phyloP scores from a whole-genome alignment of 2,113 vertebrate species.

The Silurus meridionalis region DNA sequence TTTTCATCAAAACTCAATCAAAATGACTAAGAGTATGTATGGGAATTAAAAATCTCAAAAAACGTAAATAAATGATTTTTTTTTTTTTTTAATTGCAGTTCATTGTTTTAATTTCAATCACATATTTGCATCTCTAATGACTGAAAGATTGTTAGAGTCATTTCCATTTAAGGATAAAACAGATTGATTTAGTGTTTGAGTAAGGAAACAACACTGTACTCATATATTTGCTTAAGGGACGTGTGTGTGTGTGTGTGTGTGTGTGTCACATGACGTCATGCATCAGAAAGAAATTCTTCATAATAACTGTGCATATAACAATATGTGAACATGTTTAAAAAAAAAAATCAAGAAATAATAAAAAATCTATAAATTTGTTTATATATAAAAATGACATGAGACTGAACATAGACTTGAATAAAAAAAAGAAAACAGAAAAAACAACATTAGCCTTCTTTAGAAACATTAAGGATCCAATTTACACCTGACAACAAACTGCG shows the following conservation, averaged over 20 bases:
- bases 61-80: too few relatives aligned
- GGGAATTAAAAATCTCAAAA: too few relatives aligned
- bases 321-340: not conserved
- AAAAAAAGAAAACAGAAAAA: not conserved
- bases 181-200: not conserved
- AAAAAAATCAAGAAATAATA: not conserved
- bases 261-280: not conserved
- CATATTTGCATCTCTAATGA: too few relatives aligned
- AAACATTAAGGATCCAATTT: constrained; percentile 55
- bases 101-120: too few relatives aligned
- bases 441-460: not conserved
- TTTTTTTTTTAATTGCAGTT: too few relatives aligned
- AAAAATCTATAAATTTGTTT: not conserved
- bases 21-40: too few relatives aligned
- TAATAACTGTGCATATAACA: not conserved
- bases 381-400: not conserved
- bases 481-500: constrained; percentile 56
- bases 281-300: not conserved
- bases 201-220: not conserved
- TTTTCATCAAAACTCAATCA: too few relatives aligned
- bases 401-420: not conserved
- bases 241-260: not conserved
- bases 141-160: too few relatives aligned
- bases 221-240: not conserved
- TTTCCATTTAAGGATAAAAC: too few relatives aligned